Evolutionary conservation across 2,113 vertebrate genomes (phyloP).

Genomic region (Bufo bufo): DNA sequence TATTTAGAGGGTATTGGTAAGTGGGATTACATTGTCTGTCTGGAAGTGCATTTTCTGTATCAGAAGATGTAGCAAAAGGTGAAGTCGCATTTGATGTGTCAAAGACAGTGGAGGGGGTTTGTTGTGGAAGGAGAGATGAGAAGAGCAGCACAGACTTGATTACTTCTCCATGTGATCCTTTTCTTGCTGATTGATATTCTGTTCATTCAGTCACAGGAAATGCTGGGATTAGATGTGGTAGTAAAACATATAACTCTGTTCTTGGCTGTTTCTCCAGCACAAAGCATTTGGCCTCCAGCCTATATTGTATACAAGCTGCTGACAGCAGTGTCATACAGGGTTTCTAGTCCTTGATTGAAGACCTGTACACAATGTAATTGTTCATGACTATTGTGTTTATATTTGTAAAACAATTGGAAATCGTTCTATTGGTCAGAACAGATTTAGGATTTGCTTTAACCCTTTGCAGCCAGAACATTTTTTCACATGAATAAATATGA

Average conservation of each 20-base stretch:
- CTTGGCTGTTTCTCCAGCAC: background rate
- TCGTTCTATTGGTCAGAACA: no score
- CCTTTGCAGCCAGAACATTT: background rate
- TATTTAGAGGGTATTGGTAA: constrained; percentile 17
- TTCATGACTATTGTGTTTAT: no score
- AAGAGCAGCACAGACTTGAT: background rate
- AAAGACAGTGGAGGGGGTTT: background rate
- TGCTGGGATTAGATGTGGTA: constrained; percentile 11
- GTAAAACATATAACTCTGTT: background rate
- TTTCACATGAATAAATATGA: background rate
- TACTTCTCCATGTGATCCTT: constrained; percentile 12
- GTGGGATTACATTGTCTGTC: constrained; percentile 15
- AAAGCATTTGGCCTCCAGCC: background rate
- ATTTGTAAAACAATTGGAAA: no score
- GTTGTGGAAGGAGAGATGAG: background rate
- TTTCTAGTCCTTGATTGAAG: background rate
- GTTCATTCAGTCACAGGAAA: background rate
- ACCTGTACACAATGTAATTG: no score
- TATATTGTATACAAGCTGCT: background rate
- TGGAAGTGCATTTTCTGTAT: constrained; percentile 22
- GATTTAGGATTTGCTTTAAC: background rate
- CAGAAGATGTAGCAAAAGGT: constrained; percentile 21
- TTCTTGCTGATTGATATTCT: constrained; percentile 21
- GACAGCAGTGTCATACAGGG: background rate
- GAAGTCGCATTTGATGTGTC: background rate